Conservation (phyloP, 1,140 invertebrate species). For the Eubasilissa regina region DNA sequence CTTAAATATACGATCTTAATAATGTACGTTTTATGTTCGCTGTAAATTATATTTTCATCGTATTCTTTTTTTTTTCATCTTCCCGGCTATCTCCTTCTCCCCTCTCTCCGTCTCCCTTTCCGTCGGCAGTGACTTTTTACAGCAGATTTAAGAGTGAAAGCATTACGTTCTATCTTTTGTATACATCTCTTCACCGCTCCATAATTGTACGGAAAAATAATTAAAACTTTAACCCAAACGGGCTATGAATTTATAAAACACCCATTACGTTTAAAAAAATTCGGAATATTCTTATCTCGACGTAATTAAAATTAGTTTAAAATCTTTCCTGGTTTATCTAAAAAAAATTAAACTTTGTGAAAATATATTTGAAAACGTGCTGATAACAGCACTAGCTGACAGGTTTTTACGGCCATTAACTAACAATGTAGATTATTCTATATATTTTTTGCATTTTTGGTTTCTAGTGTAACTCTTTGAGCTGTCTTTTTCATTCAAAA, state of each 20-base stretch:
- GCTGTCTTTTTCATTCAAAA: too few species aligned
- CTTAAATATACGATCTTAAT: slow-evolving; percentile 35
- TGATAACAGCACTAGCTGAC: too few species aligned
- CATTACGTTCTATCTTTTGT: slow-evolving; percentile 34
- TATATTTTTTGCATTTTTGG: too few species aligned
- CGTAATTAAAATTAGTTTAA: slow-evolving; percentile 33
- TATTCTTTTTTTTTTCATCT: slow-evolving; percentile 15
- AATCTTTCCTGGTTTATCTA: background rate
- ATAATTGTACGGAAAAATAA: slow-evolving; percentile 34
- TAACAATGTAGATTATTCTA: too few species aligned
- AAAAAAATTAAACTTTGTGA: too few species aligned
- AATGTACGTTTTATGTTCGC: slow-evolving; percentile 13
- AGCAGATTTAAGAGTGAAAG: slow-evolving; percentile 31
- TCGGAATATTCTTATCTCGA: slow-evolving; percentile 23
- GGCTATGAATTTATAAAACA: slow-evolving; percentile 22
- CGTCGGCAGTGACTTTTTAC: slow-evolving; percentile 23
- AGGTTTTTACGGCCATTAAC: too few species aligned
- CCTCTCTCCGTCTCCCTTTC: background rate
- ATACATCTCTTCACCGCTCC: slow-evolving; percentile 31
- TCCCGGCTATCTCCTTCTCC: background rate
- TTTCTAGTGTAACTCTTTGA: too few species aligned
- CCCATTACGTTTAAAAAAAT: slow-evolving; percentile 19
- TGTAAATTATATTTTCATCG: slow-evolving; percentile 38
- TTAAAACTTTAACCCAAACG: slow-evolving; percentile 41
- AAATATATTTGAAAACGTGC: too few species aligned